Conservation (phyloP, 2,797 vertebrate species). For the Enteromius trimaculatus region DNA sequence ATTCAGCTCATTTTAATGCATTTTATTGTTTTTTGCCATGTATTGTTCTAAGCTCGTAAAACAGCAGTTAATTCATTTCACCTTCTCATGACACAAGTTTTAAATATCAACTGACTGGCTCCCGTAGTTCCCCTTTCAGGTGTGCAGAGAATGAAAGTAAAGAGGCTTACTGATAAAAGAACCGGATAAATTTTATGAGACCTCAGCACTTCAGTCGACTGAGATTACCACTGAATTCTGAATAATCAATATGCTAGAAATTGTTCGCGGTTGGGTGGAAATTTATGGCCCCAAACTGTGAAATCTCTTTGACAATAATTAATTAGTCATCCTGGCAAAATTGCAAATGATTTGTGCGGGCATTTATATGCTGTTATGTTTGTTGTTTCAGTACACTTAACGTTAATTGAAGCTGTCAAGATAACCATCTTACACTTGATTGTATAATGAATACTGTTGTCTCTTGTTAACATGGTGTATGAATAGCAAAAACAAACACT, state of each 20-base stretch:
- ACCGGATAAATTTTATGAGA: constrained; percentile 59
- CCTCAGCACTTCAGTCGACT: constrained; percentile 53
- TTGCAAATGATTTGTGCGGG: not conserved
- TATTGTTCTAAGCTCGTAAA: constrained; percentile 36
- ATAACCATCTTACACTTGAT: not conserved
- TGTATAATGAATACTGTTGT: not conserved
- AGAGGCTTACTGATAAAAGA: constrained; percentile 55
- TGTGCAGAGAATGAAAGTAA: constrained; percentile 53
- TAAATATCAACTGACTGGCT: constrained; percentile 84
- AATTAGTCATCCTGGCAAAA: not conserved
- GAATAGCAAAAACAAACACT: not conserved
- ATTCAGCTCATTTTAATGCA: not conserved
- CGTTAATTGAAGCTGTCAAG: not conserved
- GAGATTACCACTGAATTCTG: constrained; percentile 59
- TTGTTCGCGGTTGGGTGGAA: not conserved
- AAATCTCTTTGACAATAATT: constrained; percentile 21
- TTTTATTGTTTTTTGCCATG: not conserved
- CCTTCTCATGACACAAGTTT: constrained; percentile 67
- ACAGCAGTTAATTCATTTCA: constrained; percentile 69
- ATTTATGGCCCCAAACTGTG: not conserved
- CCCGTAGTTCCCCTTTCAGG: constrained; percentile 82
- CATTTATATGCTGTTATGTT: not conserved
- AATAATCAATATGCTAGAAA: constrained; percentile 1
- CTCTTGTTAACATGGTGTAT: not conserved
- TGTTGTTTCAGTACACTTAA: not conserved